Percentiles rank a stretch among this genome's conserved stretches.
These are phyloP conservation scores for Myodes glareolus DNA, from an alignment of 2,113 vertebrate genomes.

Conservation along the genomic window DNA sequence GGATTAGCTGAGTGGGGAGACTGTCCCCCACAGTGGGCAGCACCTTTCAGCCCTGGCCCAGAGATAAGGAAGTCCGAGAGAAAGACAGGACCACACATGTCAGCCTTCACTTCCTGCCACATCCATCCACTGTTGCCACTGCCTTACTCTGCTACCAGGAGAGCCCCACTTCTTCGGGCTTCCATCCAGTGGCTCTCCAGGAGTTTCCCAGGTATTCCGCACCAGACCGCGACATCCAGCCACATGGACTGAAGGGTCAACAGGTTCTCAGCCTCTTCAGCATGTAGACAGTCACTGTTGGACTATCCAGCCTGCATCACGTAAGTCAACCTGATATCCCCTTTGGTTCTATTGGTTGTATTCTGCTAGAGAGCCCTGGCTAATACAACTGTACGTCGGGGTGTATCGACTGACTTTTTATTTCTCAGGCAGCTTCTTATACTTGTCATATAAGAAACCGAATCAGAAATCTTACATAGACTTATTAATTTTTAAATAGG, in stretches of 20 bases:
- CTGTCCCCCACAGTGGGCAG: background rate
- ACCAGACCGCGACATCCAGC: background rate
- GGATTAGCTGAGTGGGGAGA: background rate
- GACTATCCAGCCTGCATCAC: too few species aligned
- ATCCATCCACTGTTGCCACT: background rate
- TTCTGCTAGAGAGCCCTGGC: background rate
- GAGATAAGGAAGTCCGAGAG: background rate
- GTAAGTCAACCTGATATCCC: background rate
- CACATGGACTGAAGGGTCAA: background rate
- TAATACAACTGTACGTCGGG: background rate
- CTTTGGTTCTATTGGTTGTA: background rate
- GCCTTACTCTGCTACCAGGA: background rate
- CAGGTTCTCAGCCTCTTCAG: background rate
- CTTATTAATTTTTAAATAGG: background rate
- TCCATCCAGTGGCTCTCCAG: background rate
- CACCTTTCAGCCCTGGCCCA: background rate
- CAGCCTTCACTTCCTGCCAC: background rate
- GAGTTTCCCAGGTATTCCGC: background rate
- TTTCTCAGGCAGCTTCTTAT: background rate
- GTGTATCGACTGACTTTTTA: background rate
- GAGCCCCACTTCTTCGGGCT: background rate
- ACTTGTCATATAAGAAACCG: background rate
- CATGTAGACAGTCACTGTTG: background rate
- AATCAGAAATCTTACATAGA: background rate
- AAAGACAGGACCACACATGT: background rate